phyloP scores from a whole-genome alignment of 1,140 invertebrate species.

The Dreissena rostriformis region DNA sequence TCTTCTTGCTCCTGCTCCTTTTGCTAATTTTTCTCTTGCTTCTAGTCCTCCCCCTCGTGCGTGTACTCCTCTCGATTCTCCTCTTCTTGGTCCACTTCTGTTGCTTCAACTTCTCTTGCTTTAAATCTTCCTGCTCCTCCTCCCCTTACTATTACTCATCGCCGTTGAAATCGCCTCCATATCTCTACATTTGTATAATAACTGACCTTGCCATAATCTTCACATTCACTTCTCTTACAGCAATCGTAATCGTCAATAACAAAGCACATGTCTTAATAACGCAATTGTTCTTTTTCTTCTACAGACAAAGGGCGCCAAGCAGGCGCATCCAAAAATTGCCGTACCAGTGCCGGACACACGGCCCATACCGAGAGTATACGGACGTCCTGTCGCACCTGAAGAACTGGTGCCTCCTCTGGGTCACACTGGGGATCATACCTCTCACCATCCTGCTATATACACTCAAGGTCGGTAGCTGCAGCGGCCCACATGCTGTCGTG shows the following conservation, averaged over 20 bases:
- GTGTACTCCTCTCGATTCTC: not conserved
- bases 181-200: not conserved
- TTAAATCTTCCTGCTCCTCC: not conserved
- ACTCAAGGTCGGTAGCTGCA: conserved; percentile 63
- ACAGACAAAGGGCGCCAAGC: conserved; percentile 62
- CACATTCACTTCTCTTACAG: too few species aligned
- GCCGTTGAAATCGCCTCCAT: not conserved
- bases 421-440: conserved; percentile 76
- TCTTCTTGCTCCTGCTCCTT: too few species aligned
- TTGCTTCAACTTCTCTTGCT: not conserved
- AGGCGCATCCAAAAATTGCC: conserved; percentile 72
- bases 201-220: too few species aligned
- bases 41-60: not conserved
- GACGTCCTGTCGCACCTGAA: conserved; percentile 76
- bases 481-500: too few species aligned
- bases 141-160: not conserved
- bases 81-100: not conserved
- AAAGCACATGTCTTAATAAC: too few species aligned
- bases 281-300: not conserved
- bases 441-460: conserved; percentile 77
- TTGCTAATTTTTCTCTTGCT: too few species aligned
- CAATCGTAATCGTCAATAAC: too few species aligned
- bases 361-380: conserved; percentile 78
- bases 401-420: conserved; percentile 79
- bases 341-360: conserved; percentile 79